Evolutionary conservation across 92 coral and sea anemone species (phyloP).

Genomic region (Parazoanthus darwini): DNA sequence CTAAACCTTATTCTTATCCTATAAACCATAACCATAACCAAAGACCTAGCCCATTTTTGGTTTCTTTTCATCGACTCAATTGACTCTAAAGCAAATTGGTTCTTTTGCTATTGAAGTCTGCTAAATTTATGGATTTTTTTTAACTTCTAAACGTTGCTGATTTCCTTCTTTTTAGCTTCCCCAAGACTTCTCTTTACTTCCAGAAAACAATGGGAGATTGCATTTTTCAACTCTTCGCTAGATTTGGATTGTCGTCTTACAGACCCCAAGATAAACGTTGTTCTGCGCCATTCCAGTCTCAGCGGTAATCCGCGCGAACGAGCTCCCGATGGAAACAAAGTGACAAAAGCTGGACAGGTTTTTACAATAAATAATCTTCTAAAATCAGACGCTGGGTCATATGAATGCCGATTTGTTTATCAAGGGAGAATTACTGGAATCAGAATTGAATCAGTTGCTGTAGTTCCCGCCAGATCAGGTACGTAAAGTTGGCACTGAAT

Average conservation of each 20-base stretch:
- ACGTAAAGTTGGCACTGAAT: neutral
- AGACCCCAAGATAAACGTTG: conserved; percentile 33
- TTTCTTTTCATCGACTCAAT: too few relatives aligned
- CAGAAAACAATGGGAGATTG: neutral
- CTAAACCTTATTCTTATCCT: too few relatives aligned
- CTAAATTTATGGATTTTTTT: too few relatives aligned
- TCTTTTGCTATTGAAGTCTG: too few relatives aligned
- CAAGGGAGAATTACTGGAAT: neutral
- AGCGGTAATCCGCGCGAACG: neutral
- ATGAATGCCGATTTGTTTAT: conserved; percentile 29
- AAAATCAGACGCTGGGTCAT: conserved; percentile 11
- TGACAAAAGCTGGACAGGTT: conserved; percentile 61
- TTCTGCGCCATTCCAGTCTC: neutral
- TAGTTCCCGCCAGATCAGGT: neutral
- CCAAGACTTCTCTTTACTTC: neutral
- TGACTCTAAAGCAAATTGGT: too few relatives aligned
- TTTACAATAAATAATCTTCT: conserved; percentile 51
- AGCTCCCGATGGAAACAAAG: conserved; percentile 50
- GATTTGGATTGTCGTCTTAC: conserved; percentile 64
- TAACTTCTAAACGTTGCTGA: neutral
- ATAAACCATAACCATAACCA: too few relatives aligned
- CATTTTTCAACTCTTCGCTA: conserved; percentile 24
- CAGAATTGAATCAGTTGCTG: neutral
- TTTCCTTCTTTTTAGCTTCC: neutral
- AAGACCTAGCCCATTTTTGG: too few relatives aligned